Base-by-base conservation (phyloP, 2,888 invertebrate species). In the Notodonta ziczac region DNA sequence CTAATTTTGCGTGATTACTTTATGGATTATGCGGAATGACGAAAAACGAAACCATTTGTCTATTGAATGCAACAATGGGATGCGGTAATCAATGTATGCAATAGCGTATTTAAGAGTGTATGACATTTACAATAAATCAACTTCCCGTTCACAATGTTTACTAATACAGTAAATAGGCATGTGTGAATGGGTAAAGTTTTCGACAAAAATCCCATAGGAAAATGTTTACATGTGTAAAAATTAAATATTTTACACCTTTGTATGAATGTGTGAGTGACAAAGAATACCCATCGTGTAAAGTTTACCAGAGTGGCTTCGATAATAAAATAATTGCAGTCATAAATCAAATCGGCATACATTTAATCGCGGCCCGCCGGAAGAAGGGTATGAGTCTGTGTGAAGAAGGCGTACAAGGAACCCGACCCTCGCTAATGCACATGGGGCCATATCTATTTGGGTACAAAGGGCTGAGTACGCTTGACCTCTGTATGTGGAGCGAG, bases 291-390 rank as follows among this genome's bases (percentile, higher is more conserved):
- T 5, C n/a, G 46, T 24, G 24, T 5, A 46, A 46, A 5, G 5
- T 10, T 4, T 46, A n/a, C 46, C 7, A 12, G 5, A 46, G 5
- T 46, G n/a, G 5, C 46, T n/a, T 5, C 10, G 46, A 46, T 46
- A 46, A n/a, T 46, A 77, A 85, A 87, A 86, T 89, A 87, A 90
- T 89, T 86, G 85, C 82, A 71, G 72, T 74, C 79, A 92, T 92
- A 91, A 91, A 91, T 92, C 92, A 92, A 89, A 91, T 86, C 88
- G 90, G 87, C 89, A 86, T 85, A 81, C 87, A 82, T 87, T 88
- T 89, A 88, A 89, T 90, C 86, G 87, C 79, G 84, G 79, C 82
- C 78, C 84, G 32, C 54, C 39, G 54, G 39, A 54, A 54, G 39
- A 39, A 54, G 14, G 39, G 39, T 8, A 39, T 39, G 39, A 2